Percentiles rank a stretch among this genome's conserved stretches.
Evolutionary conservation across 2,797 vertebrate species (phyloP).

Genomic region (Mus minutoides): DNA sequence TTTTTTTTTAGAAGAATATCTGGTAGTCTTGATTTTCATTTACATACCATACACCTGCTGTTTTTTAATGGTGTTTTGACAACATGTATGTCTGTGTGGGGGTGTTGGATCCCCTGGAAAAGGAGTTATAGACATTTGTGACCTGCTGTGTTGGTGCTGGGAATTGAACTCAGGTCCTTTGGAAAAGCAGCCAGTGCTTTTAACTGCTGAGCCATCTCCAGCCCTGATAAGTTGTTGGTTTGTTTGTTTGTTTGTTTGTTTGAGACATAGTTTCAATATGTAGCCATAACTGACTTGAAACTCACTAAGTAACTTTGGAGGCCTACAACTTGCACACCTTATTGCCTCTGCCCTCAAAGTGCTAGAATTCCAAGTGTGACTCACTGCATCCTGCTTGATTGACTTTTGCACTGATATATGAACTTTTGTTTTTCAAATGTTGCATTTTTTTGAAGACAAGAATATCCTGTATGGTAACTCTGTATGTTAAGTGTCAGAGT

Average conservation of each 20-base stretch:
- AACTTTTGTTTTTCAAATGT: slow-evolving; percentile 51
- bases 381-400: neutral
- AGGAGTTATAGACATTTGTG: neutral
- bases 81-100: neutral
- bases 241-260: too few species aligned
- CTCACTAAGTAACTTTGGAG: neutral
- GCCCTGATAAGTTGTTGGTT: neutral
- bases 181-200: neutral
- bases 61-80: neutral
- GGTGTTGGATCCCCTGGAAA: neutral
- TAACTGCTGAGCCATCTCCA: neutral
- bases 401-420: neutral
- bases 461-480: neutral
- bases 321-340: too few species aligned
- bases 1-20: slow-evolving; percentile 37
- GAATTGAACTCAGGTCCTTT: neutral
- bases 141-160: neutral
- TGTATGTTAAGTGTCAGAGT: neutral
- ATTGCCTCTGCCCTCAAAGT: neutral
- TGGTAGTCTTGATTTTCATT: slow-evolving; percentile 36
- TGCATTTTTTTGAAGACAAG: slow-evolving; percentile 37
- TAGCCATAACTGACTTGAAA: neutral
- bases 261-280: neutral
- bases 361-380: neutral
- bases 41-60: neutral